phyloP scores from a whole-genome alignment of 2,113 vertebrate genomes.

The Apodemus sylvaticus region DNA sequence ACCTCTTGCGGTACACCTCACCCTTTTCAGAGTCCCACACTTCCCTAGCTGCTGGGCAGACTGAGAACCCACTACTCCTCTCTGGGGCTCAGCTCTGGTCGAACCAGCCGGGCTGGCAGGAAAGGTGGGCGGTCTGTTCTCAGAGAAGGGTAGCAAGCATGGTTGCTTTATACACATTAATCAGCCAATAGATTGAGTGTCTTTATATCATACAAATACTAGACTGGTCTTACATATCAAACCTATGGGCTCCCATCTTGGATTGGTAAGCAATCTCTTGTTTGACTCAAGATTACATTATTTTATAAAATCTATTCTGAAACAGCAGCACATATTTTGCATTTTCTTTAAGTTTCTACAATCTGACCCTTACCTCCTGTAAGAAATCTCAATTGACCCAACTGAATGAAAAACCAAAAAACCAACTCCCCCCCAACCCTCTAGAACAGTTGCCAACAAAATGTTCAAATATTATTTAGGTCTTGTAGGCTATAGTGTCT shows the following conservation, averaged over 20 bases:
- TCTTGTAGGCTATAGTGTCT: background rate
- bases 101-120: background rate
- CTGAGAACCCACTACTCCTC: background rate
- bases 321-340: background rate
- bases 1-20: background rate
- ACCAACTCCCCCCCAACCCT: background rate
- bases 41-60: background rate
- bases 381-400: constrained; percentile 25
- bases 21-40: background rate
- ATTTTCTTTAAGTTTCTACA: background rate
- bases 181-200: background rate
- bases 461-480: background rate
- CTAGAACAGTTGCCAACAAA: background rate
- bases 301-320: constrained; percentile 10
- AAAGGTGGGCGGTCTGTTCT: background rate
- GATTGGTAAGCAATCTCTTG: background rate
- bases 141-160: background rate
- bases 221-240: background rate
- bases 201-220: background rate
- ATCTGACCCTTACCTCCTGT: background rate
- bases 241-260: background rate
- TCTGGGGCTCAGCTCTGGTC: background rate
- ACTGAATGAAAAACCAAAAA: background rate
- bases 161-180: background rate
- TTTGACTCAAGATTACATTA: background rate